A percentile compares a stretch with the other conserved stretches of the same genome.
Evolutionary conservation across 1,140 invertebrate species (phyloP).

Genomic region (Drosophila azteca): DNA sequence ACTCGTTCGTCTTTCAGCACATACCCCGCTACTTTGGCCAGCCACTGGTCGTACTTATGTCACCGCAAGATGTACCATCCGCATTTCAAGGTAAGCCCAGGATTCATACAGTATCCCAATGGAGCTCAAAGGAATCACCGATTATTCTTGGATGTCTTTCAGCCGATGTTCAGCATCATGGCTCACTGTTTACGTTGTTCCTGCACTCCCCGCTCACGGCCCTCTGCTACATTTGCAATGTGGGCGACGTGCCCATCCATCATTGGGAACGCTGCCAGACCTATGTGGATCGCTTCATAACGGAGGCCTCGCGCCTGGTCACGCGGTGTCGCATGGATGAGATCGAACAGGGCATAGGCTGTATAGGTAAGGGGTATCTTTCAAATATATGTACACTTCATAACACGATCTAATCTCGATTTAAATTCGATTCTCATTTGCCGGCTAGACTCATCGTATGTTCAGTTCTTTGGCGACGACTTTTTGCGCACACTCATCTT

Average conservation of each 20-base stretch:
- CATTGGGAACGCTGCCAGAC: slow-evolving; percentile 96
- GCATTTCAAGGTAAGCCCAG: slow-evolving; percentile 89
- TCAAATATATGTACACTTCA: background rate
- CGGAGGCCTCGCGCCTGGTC: slow-evolving; percentile 93
- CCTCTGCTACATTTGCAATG: slow-evolving; percentile 96
- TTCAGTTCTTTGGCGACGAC: slow-evolving; percentile 97
- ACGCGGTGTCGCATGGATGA: slow-evolving; percentile 93
- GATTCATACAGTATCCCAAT: no score
- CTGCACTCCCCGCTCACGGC: slow-evolving; percentile 96
- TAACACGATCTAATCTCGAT: background rate
- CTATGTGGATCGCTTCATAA: slow-evolving; percentile 94
- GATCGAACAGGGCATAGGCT: slow-evolving; percentile 84
- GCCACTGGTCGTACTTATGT: slow-evolving; percentile 97
- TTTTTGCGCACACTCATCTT: slow-evolving; percentile 94
- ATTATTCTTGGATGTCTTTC: background rate
- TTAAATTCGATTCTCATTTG: background rate
- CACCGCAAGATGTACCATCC: slow-evolving; percentile 94
- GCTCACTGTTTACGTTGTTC: slow-evolving; percentile 97
- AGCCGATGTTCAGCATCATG: slow-evolving; percentile 94
- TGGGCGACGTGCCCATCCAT: slow-evolving; percentile 92
- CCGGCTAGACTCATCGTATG: slow-evolving; percentile 88
- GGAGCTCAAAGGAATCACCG: background rate
- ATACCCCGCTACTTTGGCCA: slow-evolving; percentile 97
- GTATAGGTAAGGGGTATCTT: slow-evolving; percentile 67
- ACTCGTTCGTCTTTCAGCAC: slow-evolving; percentile 96